Evolutionary conservation across 2,888 invertebrate species (phyloP), one percentile per base, ranked within the genome.

Genomic region (Bombylius discolor): DNA sequence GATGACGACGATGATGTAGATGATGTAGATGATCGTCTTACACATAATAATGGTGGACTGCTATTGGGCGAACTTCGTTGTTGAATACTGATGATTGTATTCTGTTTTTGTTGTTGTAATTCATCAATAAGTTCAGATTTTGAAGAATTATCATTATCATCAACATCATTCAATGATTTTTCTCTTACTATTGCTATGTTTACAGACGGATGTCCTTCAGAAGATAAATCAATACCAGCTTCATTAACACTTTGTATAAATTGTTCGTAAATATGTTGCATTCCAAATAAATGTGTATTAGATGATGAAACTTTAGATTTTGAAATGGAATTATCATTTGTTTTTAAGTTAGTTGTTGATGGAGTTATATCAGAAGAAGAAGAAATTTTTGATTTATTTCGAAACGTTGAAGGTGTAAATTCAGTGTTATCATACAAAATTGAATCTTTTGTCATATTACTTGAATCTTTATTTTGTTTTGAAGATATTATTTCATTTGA

Each of bases 161-260:
- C 23, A 23, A 23, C 23, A 23, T 23, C 23, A 23, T 23, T 23
- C 23, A 23, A 23, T 23, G 23, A 23, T 23, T 23, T 23, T 23
- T 23, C 23, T 23, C 3, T 23, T 23, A 23, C 23, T 3, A 23
- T 23, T 23, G 23, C 23, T 23, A 23, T 23, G 23, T 23, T 23
- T 23, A 23, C 23, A 1, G 23, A 36, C 36, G 36, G 36, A 9
- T 8, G 9, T 36, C 9, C 36, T 36, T 42, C 8, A n/a, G 44
- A 12, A 9, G 54, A 55, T 13, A 64, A 59, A 44, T 64, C 63
- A 8, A 65, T 63, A 5, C 65, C 64, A 11, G 67, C 61, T 50
- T 65, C 69, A 34, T 68, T 33, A 12, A 73, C 72, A 60, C 70
- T 71, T 56, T 68, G 69, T 57, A 73, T 68, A 50, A 73, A 73